These are phyloP conservation scores for Drosophila robusta DNA, from an alignment of 2,888 invertebrate species.

Conservation along the genomic window DNA sequence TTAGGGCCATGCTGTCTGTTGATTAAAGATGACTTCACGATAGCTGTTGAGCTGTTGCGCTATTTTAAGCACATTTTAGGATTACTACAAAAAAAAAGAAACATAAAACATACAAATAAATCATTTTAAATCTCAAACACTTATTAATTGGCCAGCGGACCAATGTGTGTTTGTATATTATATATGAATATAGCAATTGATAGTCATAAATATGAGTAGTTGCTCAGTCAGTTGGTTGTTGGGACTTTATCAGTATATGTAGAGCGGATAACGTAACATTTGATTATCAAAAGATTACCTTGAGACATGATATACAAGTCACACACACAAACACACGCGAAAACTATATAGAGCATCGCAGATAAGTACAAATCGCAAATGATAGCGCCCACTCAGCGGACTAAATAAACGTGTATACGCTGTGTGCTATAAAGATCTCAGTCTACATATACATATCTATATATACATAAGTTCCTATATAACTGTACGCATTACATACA, in stretches of 20 bases:
- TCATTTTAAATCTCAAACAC: constrained; percentile 33
- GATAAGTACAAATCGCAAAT: constrained; percentile 62
- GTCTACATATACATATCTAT: constrained; percentile 4
- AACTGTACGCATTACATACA: not conserved
- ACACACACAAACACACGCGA: constrained; percentile 11
- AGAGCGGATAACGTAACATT: constrained; percentile 42
- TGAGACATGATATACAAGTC: constrained; percentile 60
- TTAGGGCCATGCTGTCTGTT: constrained; percentile 68
- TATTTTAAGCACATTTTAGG: constrained; percentile 39
- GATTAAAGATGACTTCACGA: not conserved
- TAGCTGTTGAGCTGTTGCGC: not conserved
- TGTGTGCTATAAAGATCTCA: constrained; percentile 22
- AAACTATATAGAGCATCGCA: constrained; percentile 61
- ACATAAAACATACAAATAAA: constrained; percentile 20
- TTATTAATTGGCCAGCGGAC: constrained; percentile 19
- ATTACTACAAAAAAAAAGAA: constrained; percentile 19
- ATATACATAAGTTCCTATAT: constrained; percentile 12
- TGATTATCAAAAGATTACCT: constrained; percentile 72
- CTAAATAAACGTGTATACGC: constrained; percentile 4
- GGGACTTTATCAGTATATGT: constrained; percentile 34
- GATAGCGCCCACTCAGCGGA: constrained; percentile 42
- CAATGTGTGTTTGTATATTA: constrained; percentile 2
- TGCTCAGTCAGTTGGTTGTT: constrained; percentile 1
- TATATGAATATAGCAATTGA: constrained; percentile 31
- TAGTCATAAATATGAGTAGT: constrained; percentile 16